Evolutionary conservation across 2,888 invertebrate species (phyloP).

Genomic region (Noctua fimbriata): DNA sequence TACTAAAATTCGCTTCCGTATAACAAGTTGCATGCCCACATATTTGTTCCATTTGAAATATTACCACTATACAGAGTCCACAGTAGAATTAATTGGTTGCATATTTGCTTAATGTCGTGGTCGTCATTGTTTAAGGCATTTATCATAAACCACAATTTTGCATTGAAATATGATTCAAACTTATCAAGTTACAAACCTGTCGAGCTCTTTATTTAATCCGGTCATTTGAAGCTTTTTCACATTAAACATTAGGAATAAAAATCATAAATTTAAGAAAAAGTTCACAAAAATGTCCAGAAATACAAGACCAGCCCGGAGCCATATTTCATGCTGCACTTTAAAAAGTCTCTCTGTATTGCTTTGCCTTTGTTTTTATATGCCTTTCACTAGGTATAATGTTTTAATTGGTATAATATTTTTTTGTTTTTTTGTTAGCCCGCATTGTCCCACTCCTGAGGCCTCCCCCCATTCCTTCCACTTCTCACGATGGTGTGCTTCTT

Average conservation of each 20-base stretch:
- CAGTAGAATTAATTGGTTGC: slow-evolving; percentile 35
- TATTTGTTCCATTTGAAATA: slow-evolving; percentile 45
- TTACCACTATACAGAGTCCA: slow-evolving; percentile 17
- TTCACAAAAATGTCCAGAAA: slow-evolving; percentile 49
- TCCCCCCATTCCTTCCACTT: too few relatives aligned
- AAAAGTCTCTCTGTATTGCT: slow-evolving; percentile 63
- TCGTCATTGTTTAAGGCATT: slow-evolving; percentile 16
- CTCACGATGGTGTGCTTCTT: too few relatives aligned
- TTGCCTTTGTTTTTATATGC: slow-evolving; percentile 53
- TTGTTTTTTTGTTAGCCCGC: too few relatives aligned
- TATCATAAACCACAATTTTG: slow-evolving; percentile 19
- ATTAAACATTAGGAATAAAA: slow-evolving; percentile 13
- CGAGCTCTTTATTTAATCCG: background rate
- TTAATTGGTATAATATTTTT: too few relatives aligned
- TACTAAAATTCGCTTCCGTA: slow-evolving; percentile 22
- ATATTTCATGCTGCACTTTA: slow-evolving; percentile 73
- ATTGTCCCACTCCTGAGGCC: too few relatives aligned
- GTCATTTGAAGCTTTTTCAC: background rate
- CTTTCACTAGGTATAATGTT: background rate
- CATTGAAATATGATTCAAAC: slow-evolving; percentile 21
- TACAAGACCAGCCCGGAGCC: slow-evolving; percentile 65
- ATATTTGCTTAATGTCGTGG: slow-evolving; percentile 33
- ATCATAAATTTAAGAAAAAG: slow-evolving; percentile 31
- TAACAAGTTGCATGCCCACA: slow-evolving; percentile 21
- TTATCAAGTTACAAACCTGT: slow-evolving; percentile 1